phyloP scores from a whole-genome alignment of 1,140 invertebrate genomes.

The Bombus haemorrhoidalis region DNA sequence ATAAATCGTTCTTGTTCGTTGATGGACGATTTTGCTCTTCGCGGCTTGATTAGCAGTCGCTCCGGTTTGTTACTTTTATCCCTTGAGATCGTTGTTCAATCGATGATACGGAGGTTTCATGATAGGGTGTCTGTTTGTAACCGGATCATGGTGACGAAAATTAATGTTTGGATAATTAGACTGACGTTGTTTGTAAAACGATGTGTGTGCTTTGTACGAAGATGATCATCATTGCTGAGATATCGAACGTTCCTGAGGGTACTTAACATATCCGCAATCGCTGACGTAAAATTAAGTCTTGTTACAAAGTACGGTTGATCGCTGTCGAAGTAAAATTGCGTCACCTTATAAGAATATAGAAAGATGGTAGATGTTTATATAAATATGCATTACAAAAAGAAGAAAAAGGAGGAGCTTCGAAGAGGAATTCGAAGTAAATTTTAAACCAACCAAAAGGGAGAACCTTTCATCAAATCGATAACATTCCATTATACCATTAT shows the following conservation, averaged over 20 bases:
- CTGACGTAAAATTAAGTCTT: too few species aligned
- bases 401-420: too few species aligned
- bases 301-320: too few species aligned
- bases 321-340: not conserved
- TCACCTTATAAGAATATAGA: not conserved
- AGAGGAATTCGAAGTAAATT: not conserved
- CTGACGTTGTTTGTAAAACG: not conserved
- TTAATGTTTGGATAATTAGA: not conserved
- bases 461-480: not conserved
- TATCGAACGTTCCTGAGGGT: too few species aligned
- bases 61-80: constrained; percentile 10
- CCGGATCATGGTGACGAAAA: not conserved
- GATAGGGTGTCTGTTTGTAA: not conserved
- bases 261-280: too few species aligned
- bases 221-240: too few species aligned
- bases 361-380: too few species aligned
- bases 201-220: too few species aligned
- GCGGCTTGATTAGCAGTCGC: constrained; percentile 12
- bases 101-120: not conserved
- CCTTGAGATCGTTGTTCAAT: not conserved
- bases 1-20: constrained; percentile 41
- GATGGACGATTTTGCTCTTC: constrained; percentile 34
- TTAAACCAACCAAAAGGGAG: not conserved
- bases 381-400: too few species aligned
- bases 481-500: not conserved